Conservation (phyloP, 1,140 invertebrate genomes). For the Lanistes nyassanus region DNA sequence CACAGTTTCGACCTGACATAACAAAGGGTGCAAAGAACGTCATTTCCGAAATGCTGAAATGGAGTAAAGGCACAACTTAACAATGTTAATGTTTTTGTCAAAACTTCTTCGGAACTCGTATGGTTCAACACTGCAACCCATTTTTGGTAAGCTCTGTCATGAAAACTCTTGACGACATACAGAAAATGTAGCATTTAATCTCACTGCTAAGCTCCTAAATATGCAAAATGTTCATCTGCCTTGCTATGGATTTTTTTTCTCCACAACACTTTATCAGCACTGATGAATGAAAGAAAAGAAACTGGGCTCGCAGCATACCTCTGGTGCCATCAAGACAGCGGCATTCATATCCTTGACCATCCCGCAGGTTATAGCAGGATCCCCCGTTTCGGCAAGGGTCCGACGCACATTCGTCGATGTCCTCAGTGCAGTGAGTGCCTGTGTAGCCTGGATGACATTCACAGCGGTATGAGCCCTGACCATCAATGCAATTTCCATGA, state of each 20-base stretch:
- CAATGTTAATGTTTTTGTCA: too few relatives aligned
- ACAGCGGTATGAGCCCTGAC: conserved; percentile 69
- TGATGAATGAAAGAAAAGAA: neutral
- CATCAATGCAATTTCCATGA: conserved; percentile 42
- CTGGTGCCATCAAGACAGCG: conserved; percentile 83
- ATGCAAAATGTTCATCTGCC: neutral
- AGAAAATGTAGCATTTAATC: too few relatives aligned
- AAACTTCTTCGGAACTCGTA: too few relatives aligned
- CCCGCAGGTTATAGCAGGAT: conserved; percentile 41
- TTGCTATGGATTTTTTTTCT: too few relatives aligned
- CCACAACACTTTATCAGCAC: neutral
- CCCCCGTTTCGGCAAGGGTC: conserved; percentile 72
- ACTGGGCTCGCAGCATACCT: conserved; percentile 66
- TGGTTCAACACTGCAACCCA: too few relatives aligned
- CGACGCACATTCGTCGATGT: conserved; percentile 83
- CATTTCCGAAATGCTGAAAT: neutral
- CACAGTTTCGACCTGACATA: conserved; percentile 51
- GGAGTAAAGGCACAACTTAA: neutral
- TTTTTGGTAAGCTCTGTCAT: too few relatives aligned
- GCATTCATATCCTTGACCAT: conserved; percentile 71
- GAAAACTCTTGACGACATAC: too few relatives aligned
- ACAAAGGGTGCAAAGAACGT: neutral
- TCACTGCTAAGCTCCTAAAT: too few relatives aligned
- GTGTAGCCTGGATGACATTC: conserved; percentile 83
- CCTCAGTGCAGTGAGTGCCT: conserved; percentile 46